Evolutionary conservation across 1,140 invertebrate genomes (phyloP).

Genomic region (Drosophila arawakana): DNA sequence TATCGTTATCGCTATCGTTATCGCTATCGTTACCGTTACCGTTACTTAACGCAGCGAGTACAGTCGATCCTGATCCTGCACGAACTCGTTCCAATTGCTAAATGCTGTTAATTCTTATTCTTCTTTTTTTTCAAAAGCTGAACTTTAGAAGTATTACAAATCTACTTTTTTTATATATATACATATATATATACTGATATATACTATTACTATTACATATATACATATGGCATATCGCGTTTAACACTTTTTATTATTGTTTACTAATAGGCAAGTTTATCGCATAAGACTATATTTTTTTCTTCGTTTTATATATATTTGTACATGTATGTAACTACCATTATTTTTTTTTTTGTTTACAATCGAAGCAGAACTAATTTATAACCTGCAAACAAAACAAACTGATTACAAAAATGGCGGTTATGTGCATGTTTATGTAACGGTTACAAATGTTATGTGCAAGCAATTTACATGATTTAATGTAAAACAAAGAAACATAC

Average conservation of each 20-base stretch:
- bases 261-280: slow-evolving; percentile 77
- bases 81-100: slow-evolving; percentile 27
- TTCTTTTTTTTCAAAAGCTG: slow-evolving; percentile 62
- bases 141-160: slow-evolving; percentile 76
- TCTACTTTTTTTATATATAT: slow-evolving; percentile 37
- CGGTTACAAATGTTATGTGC: slow-evolving; percentile 38
- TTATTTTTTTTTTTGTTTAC: background rate
- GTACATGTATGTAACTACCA: slow-evolving; percentile 22
- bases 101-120: slow-evolving; percentile 5
- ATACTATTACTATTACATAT: slow-evolving; percentile 1
- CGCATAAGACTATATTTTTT: slow-evolving; percentile 46
- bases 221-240: slow-evolving; percentile 64
- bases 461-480: slow-evolving; percentile 47
- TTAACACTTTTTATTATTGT: slow-evolving; percentile 77
- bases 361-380: no score
- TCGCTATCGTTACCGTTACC: background rate
- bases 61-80: background rate
- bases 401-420: background rate
- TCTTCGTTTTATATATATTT: slow-evolving; percentile 40
- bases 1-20: background rate
- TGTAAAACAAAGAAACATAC: slow-evolving; percentile 25
- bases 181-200: slow-evolving; percentile 4
- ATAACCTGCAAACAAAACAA: background rate
- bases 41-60: slow-evolving; percentile 1
- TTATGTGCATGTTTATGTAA: slow-evolving; percentile 24